A percentile compares a stretch with the other conserved stretches of the same genome.
phyloP scores from a whole-genome alignment of 1,140 invertebrate genomes.

The Bombus consobrinus region DNA sequence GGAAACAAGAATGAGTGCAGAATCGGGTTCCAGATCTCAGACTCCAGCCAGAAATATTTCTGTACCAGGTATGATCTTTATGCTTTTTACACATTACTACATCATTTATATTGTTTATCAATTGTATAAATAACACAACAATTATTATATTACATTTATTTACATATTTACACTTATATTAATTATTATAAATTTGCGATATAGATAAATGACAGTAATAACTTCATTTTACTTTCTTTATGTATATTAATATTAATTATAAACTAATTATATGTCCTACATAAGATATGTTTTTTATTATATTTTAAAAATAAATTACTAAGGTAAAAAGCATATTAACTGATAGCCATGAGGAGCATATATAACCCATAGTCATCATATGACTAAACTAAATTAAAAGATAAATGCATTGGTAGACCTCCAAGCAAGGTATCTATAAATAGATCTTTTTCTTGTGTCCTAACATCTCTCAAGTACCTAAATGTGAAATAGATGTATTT shows the following conservation, averaged over 20 bases:
- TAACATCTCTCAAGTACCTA: conserved; percentile 73
- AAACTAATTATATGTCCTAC: not conserved
- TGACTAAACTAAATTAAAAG: conserved; percentile 65
- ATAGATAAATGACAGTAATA: not conserved
- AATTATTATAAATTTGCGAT: not conserved
- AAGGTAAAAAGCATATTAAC: not conserved
- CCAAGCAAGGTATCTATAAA: conserved; percentile 79
- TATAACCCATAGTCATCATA: conserved; percentile 59
- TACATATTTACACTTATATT: not conserved
- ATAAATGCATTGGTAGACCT: conserved; percentile 77
- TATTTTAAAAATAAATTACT: conserved; percentile 1
- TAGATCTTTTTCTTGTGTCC: conserved; percentile 77
- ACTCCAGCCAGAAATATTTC: conserved; percentile 81
- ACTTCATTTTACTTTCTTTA: not conserved
- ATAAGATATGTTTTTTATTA: not conserved
- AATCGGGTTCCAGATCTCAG: conserved; percentile 83
- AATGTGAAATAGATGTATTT: conserved; percentile 67
- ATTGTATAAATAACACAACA: not conserved
- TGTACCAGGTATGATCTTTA: conserved; percentile 65
- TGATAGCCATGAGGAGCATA: not conserved
- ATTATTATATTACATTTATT: not conserved
- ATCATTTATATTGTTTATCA: not conserved
- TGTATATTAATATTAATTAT: conserved; percentile 13
- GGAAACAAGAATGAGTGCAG: conserved; percentile 94
- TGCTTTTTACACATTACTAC: not conserved